Evolutionary conservation across 2,888 invertebrate genomes (phyloP).

Genomic region (Junonia oenone): DNA sequence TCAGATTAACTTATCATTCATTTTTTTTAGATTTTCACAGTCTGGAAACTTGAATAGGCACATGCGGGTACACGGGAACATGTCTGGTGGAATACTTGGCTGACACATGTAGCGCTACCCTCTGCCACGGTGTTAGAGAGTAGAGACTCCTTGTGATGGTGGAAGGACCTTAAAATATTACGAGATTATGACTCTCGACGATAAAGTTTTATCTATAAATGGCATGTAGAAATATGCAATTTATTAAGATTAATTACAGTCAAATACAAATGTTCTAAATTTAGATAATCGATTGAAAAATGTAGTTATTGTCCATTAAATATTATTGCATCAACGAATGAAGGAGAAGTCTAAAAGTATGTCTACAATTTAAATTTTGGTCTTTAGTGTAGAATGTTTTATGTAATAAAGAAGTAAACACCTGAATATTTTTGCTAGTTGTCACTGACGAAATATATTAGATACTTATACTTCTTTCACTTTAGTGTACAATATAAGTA

Average conservation of each 20-base stretch:
- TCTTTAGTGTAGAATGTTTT: not conserved
- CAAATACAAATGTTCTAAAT: too few species aligned
- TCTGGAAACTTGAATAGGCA: slow-evolving; percentile 99
- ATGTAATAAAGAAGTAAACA: not conserved
- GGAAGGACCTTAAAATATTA: not conserved
- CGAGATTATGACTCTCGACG: not conserved
- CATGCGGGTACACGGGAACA: slow-evolving; percentile 96
- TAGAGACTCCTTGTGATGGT: not conserved
- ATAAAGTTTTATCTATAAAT: not conserved
- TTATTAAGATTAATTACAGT: too few species aligned
- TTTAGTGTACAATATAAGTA: not conserved
- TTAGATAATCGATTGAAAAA: too few species aligned
- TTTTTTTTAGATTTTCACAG: slow-evolving; percentile 88
- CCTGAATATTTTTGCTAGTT: not conserved
- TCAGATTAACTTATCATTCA: too few species aligned
- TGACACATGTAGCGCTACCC: slow-evolving; percentile 74
- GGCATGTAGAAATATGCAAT: too few species aligned
- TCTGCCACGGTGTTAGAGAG: not conserved
- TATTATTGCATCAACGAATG: too few species aligned
- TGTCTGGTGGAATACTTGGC: slow-evolving; percentile 78
- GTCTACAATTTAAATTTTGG: not conserved
- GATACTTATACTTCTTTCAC: not conserved
- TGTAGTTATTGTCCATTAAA: too few species aligned
- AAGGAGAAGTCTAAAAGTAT: not conserved
- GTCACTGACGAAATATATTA: not conserved